Evolutionary conservation across 1,140 invertebrate species (phyloP).

Genomic region (Drosophila watanabei): DNA sequence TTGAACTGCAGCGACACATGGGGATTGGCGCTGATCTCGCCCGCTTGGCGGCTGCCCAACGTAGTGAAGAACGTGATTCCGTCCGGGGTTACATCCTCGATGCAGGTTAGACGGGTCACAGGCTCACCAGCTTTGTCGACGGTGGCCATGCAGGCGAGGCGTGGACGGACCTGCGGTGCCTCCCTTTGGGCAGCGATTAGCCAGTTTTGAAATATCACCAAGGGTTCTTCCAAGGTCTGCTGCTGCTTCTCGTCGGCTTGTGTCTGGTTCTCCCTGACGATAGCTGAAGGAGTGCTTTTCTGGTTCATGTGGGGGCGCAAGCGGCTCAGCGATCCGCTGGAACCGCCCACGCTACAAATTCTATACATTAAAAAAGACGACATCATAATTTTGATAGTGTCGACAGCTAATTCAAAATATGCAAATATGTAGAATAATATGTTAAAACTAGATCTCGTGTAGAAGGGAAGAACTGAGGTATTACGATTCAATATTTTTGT

Average conservation of each 20-base stretch:
- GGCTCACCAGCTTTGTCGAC: slow-evolving; percentile 91
- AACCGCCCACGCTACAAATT: neutral
- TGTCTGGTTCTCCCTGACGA: neutral
- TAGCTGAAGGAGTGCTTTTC: neutral
- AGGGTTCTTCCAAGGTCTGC: slow-evolving; percentile 48
- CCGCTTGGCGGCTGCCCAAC: slow-evolving; percentile 91
- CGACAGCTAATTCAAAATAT: neutral
- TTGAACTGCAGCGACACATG: slow-evolving; percentile 95
- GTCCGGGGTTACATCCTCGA: slow-evolving; percentile 91
- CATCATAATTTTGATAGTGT: slow-evolving; percentile 22
- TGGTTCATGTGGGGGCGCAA: neutral
- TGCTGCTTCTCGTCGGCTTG: slow-evolving; percentile 21
- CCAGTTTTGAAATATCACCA: slow-evolving; percentile 57
- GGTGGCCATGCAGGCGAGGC: slow-evolving; percentile 95
- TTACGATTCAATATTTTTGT: neutral
- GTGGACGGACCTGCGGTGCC: slow-evolving; percentile 87
- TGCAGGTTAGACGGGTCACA: slow-evolving; percentile 91
- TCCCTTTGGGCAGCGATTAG: slow-evolving; percentile 29
- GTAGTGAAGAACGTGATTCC: slow-evolving; percentile 95
- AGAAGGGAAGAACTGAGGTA: neutral
- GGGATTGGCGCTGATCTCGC: slow-evolving; percentile 93
- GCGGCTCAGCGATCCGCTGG: slow-evolving; percentile 5
- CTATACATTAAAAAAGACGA: slow-evolving; percentile 16
- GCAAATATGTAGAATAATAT: neutral
- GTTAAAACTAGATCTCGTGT: neutral